Percentiles rank a stretch among this genome's conserved stretches.
Evolutionary conservation across 1,140 invertebrate species (phyloP).

Genomic region (Vanessa tameamea): DNA sequence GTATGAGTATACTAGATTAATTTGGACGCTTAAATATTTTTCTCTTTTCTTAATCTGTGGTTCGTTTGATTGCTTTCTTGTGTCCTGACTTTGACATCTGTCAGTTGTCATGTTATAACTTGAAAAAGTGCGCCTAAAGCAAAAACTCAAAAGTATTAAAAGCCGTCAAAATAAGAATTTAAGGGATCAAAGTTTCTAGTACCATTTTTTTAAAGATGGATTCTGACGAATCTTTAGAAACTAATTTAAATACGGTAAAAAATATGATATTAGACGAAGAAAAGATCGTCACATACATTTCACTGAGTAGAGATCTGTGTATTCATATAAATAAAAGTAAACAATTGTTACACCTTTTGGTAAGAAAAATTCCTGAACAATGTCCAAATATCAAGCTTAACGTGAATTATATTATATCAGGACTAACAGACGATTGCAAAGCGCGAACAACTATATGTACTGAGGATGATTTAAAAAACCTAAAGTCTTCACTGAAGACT

Average conservation of each 20-base stretch:
- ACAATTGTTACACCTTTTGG: slow-evolving; percentile 48
- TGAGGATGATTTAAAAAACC: slow-evolving; percentile 48
- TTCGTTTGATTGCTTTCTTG: not conserved
- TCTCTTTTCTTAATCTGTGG: too few relatives aligned
- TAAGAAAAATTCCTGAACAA: slow-evolving; percentile 50
- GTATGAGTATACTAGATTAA: too few relatives aligned
- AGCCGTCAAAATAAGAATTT: not conserved
- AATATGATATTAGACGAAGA: slow-evolving; percentile 70
- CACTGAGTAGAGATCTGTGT: slow-evolving; percentile 68
- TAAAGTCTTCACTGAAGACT: slow-evolving; percentile 49
- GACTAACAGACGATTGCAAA: slow-evolving; percentile 49
- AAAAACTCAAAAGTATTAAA: not conserved
- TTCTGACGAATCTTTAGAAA: slow-evolving; percentile 20
- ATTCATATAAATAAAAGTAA: slow-evolving; percentile 70
- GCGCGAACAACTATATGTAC: slow-evolving; percentile 56
- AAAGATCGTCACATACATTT: slow-evolving; percentile 66
- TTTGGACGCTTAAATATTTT: too few relatives aligned
- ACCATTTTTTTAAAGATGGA: slow-evolving; percentile 8
- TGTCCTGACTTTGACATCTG: not conserved
- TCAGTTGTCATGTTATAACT: not conserved
- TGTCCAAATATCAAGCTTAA: slow-evolving; percentile 48
- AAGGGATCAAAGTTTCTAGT: not conserved
- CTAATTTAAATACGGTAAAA: slow-evolving; percentile 48
- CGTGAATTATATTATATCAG: slow-evolving; percentile 64
- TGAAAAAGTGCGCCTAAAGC: slow-evolving; percentile 6